Evolutionary conservation across 2,888 invertebrate species (phyloP).

Genomic region (Sussaba pulchella): DNA sequence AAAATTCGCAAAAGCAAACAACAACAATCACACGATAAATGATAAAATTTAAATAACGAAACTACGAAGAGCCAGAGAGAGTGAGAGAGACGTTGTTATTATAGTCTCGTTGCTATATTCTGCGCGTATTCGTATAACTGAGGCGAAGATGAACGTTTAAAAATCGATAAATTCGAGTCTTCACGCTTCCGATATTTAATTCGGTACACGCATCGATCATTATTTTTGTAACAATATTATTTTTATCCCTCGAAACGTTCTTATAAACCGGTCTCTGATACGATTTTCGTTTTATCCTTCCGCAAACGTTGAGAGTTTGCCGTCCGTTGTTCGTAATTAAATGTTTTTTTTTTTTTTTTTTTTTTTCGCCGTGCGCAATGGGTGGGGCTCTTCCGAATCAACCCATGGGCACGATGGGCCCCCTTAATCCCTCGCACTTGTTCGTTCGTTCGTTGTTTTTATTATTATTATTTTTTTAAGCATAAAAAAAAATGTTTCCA

Average conservation of each 20-base stretch:
- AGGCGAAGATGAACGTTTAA: slow-evolving; percentile 27
- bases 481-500: background rate
- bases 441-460: slow-evolving; percentile 44
- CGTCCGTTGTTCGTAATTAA: slow-evolving; percentile 74
- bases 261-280: slow-evolving; percentile 66
- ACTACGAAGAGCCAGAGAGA: slow-evolving; percentile 15
- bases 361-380: no score
- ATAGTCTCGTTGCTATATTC: no score
- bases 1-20: slow-evolving; percentile 38
- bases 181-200: slow-evolving; percentile 57
- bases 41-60: slow-evolving; percentile 1
- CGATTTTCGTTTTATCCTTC: slow-evolving; percentile 65
- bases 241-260: slow-evolving; percentile 68
- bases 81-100: no score
- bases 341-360: slow-evolving; percentile 63
- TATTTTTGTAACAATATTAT: slow-evolving; percentile 73
- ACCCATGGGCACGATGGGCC: slow-evolving; percentile 12
- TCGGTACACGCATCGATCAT: slow-evolving; percentile 70
- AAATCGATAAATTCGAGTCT: slow-evolving; percentile 36
- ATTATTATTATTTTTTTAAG: slow-evolving; percentile 31
- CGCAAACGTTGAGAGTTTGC: slow-evolving; percentile 77
- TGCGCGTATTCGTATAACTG: no score
- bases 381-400: no score
- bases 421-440: slow-evolving; percentile 13
- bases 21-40: slow-evolving; percentile 5